Base-by-base conservation (phyloP, 2,888 invertebrate genomes). In the Invenusta paracnida region DNA sequence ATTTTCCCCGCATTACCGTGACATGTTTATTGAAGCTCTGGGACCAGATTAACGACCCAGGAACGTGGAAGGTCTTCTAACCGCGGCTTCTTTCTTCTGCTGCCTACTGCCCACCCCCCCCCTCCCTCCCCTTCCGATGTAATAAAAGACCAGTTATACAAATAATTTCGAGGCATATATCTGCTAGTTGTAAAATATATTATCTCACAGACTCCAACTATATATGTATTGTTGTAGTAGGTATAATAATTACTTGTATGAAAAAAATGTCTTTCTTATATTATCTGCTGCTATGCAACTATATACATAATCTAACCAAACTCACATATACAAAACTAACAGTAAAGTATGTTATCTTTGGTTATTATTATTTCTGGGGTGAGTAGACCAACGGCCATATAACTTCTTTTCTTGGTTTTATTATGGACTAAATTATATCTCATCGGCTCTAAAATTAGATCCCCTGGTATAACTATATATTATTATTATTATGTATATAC, bases 111-210 rank as follows among this genome's bases (percentile, higher is more conserved):
- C 48, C 48, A 5, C 48, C 48, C 48, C 48, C 48, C 48, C 48
- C 48, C 17, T 17, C 17, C 17, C 5, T 17, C 17, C 17, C 48
- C 48, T 48, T 17, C 5, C 48, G 48, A 11, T 11, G 73, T 73
- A 73, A 73, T 73, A 73, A 73, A 73, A 73, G 73, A 23, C 73
- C 73, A 73, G 73, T 73, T 73, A 73, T 5, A 73, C 73, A 73
- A 73, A 73, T 25, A 73, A 73, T 23, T 73, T 73, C 25, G 17
- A 5, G 23, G 73, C 73, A 73, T 73, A 73, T 73, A 5, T 73
- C 27, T 48, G 48, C 48, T 17, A 17, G 17, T 11, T 5, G 17
- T 5, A 73, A 73, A 13, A 23, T 23, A 23, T 2, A 5, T 13
- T 73, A 2, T 73, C 17, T 73, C 73, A 5, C 73, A 2, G 23